phyloP scores from a whole-genome alignment of 2,888 invertebrate genomes.

The Hirtodrosophila histrioides region DNA sequence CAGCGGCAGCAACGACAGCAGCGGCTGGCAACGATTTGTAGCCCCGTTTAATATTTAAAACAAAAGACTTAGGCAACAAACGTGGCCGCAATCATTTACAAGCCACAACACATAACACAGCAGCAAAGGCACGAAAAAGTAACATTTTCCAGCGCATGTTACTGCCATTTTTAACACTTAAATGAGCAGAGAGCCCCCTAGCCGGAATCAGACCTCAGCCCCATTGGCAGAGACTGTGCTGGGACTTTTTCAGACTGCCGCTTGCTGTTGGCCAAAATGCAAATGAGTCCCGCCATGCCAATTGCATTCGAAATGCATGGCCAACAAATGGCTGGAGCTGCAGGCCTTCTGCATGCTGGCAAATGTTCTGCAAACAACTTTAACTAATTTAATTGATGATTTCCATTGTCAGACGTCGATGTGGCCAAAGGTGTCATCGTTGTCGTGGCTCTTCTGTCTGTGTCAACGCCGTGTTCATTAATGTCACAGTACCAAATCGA shows the following conservation, averaged over 20 bases:
- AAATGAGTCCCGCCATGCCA: constrained; percentile 70
- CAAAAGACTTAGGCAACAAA: constrained; percentile 74
- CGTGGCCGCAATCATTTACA: constrained; percentile 65
- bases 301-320: constrained; percentile 51
- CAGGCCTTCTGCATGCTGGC: constrained; percentile 15
- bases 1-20: constrained; percentile 10
- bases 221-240: constrained; percentile 14
- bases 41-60: constrained; percentile 79
- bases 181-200: constrained; percentile 58
- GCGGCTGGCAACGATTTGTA: constrained; percentile 68
- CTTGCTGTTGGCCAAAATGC: constrained; percentile 62
- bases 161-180: constrained; percentile 80
- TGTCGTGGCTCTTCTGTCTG: constrained; percentile 56
- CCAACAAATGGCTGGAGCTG: constrained; percentile 27
- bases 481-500: constrained; percentile 71
- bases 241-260: too few relatives aligned
- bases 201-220: constrained; percentile 20
- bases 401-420: constrained; percentile 67
- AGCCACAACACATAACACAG: constrained; percentile 55
- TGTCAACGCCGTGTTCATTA: constrained; percentile 75
- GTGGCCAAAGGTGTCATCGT: constrained; percentile 76
- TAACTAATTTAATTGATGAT: constrained; percentile 78
- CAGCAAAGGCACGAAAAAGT: constrained; percentile 67
- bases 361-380: constrained; percentile 75
- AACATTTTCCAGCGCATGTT: constrained; percentile 74